Evolutionary conservation across 1,140 invertebrate genomes (phyloP).

Genomic region (Polypedilum vanderplanki): DNA sequence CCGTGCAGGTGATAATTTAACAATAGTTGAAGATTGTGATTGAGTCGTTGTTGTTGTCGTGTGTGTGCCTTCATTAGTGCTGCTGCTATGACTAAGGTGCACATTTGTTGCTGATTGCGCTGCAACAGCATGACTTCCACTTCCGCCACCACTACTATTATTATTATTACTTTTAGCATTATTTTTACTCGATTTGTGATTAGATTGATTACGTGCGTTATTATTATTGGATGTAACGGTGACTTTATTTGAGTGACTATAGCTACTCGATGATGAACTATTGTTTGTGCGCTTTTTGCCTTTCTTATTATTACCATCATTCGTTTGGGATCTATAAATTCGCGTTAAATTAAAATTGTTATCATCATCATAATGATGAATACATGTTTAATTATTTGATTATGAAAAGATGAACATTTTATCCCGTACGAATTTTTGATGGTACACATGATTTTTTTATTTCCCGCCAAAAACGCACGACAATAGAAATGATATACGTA

Average conservation of each 20-base stretch:
- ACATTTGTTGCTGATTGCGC: background rate
- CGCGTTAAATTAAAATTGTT: background rate
- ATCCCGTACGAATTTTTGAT: background rate
- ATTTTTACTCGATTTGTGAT: slow-evolving; percentile 18
- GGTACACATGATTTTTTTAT: background rate
- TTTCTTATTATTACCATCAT: background rate
- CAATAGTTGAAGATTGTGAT: background rate
- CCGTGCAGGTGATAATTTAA: slow-evolving; percentile 34
- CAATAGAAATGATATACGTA: background rate
- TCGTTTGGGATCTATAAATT: slow-evolving; percentile 21
- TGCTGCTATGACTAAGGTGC: slow-evolving; percentile 16
- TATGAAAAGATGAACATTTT: background rate
- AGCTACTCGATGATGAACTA: background rate
- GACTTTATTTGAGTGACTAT: background rate
- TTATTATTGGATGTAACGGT: background rate
- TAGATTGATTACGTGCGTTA: slow-evolving; percentile 21
- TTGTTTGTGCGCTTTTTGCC: slow-evolving; percentile 26
- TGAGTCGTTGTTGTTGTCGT: slow-evolving; percentile 17
- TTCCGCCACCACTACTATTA: background rate
- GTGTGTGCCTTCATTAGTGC: background rate
- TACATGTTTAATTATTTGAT: background rate
- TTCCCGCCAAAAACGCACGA: slow-evolving; percentile 24
- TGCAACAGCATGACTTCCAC: background rate
- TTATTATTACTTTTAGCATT: slow-evolving; percentile 21
- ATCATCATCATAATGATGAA: background rate